Evolutionary conservation across 2,113 vertebrate genomes (phyloP).

Genomic region (Trematocara nigrifrons): DNA sequence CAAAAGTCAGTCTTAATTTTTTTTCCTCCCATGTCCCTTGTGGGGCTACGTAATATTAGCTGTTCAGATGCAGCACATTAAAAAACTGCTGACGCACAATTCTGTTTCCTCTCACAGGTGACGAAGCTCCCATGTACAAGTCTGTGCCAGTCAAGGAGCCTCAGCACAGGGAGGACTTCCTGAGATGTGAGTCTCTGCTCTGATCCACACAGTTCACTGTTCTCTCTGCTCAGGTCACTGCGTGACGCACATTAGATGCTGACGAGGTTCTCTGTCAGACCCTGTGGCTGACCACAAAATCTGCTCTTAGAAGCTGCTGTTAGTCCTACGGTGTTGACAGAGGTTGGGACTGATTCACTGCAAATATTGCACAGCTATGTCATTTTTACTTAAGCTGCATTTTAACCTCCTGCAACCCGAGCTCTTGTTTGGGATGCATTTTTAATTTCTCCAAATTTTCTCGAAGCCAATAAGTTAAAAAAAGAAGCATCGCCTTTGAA

Average conservation of each 20-base stretch:
- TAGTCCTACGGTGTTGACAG: not conserved
- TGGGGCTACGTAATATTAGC: too few species aligned
- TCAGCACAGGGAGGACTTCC: constrained; percentile 69
- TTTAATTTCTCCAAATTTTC: not conserved
- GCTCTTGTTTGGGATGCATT: not conserved
- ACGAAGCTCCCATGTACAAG: constrained; percentile 67
- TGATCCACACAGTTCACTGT: not conserved
- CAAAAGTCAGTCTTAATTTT: too few species aligned
- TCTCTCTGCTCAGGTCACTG: not conserved
- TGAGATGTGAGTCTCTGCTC: constrained; percentile 69
- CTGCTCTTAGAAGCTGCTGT: not conserved
- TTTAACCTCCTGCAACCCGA: not conserved
- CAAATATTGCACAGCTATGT: not conserved
- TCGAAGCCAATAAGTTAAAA: accelerated
- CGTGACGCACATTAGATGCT: constrained; percentile 17
- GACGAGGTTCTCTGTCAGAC: constrained; percentile 30
- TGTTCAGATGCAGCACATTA: not conserved
- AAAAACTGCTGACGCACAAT: not conserved
- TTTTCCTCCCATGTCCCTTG: too few species aligned
- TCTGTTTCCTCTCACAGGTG: constrained; percentile 12
- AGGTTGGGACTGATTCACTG: not conserved
- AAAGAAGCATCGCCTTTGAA: not conserved
- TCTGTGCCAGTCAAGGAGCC: constrained; percentile 56
- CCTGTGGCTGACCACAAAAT: constrained; percentile 38
- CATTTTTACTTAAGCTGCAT: not conserved